Percentiles rank a stretch among this genome's conserved stretches.
Conservation (phyloP, 2,797 vertebrate species). For the Periophthalmus magnuspinnatus region DNA sequence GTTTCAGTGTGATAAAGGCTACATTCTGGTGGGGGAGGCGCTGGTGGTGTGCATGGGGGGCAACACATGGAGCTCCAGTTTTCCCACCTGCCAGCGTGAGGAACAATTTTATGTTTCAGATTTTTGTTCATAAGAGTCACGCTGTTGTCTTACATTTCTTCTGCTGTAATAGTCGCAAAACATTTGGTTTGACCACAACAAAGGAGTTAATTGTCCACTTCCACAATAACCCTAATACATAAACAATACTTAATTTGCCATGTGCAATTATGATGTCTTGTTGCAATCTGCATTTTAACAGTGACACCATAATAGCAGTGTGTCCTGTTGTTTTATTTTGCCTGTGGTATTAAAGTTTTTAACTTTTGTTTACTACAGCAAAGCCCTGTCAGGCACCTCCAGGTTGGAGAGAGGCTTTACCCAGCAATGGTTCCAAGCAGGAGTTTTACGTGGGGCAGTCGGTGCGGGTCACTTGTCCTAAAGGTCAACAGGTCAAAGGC, state of each 20-base stretch:
- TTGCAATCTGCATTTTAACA: background rate
- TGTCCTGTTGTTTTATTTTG: background rate
- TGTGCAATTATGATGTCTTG: background rate
- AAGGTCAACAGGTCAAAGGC: slow-evolving; percentile 85
- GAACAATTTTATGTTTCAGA: slow-evolving; percentile 14
- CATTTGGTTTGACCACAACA: background rate
- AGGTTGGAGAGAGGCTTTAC: slow-evolving; percentile 76
- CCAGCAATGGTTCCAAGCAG: slow-evolving; percentile 72
- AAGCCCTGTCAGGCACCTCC: slow-evolving; percentile 88
- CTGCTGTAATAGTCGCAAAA: background rate
- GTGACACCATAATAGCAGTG: background rate
- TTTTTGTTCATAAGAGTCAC: background rate
- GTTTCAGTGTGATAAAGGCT: slow-evolving; percentile 87
- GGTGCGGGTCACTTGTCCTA: slow-evolving; percentile 83
- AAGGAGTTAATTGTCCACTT: background rate
- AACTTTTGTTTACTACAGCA: slow-evolving; percentile 70
- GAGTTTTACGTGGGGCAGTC: slow-evolving; percentile 88
- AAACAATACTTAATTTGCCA: background rate
- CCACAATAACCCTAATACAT: background rate
- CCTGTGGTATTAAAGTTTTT: background rate
- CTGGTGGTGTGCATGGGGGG: slow-evolving; percentile 81
- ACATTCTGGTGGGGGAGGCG: slow-evolving; percentile 82
- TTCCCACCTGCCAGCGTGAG: slow-evolving; percentile 91
- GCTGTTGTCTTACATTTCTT: background rate
- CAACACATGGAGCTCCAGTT: slow-evolving; percentile 84